A percentile compares a stretch with the other conserved stretches of the same genome.
Evolutionary conservation across 2,888 invertebrate species (phyloP).

Genomic region (Encarsia formosa): DNA sequence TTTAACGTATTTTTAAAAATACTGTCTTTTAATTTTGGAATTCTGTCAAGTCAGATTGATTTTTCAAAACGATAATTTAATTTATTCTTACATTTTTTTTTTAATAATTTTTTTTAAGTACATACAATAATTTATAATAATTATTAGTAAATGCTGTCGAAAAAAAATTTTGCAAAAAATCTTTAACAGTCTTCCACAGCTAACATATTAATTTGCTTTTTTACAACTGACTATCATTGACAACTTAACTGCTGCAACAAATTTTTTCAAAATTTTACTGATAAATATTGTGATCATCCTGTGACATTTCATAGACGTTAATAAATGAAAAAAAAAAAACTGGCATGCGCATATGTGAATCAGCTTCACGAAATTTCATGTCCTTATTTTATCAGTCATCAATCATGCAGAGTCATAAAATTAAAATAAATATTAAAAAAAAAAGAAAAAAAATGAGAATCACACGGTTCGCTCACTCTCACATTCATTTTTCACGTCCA

Average conservation of each 20-base stretch:
- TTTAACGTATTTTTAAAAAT: no score
- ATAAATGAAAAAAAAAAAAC: not conserved
- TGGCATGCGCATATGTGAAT: conserved; percentile 21
- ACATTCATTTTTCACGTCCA: conserved; percentile 37
- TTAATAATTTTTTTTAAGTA: not conserved
- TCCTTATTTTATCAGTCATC: conserved; percentile 22
- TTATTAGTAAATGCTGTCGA: no score
- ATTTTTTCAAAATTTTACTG: not conserved
- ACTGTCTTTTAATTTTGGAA: no score
- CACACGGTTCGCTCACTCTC: conserved; percentile 40
- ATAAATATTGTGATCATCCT: conserved; percentile 7
- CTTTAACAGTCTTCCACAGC: no score
- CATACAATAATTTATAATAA: not conserved
- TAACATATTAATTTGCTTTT: no score
- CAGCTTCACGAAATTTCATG: conserved; percentile 25
- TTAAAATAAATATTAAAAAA: conserved; percentile 11
- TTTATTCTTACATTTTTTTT: not conserved
- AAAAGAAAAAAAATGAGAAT: conserved; percentile 28
- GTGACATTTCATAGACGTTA: not conserved
- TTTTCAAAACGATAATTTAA: no score
- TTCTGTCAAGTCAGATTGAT: no score
- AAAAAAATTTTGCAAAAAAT: no score
- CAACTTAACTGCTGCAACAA: not conserved
- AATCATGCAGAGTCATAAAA: conserved; percentile 19
- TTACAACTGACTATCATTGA: no score